Percentiles rank a stretch among this genome's conserved stretches.
Evolutionary conservation across 2,797 vertebrate genomes (phyloP).

Genomic region (Syndactyla subalaris): DNA sequence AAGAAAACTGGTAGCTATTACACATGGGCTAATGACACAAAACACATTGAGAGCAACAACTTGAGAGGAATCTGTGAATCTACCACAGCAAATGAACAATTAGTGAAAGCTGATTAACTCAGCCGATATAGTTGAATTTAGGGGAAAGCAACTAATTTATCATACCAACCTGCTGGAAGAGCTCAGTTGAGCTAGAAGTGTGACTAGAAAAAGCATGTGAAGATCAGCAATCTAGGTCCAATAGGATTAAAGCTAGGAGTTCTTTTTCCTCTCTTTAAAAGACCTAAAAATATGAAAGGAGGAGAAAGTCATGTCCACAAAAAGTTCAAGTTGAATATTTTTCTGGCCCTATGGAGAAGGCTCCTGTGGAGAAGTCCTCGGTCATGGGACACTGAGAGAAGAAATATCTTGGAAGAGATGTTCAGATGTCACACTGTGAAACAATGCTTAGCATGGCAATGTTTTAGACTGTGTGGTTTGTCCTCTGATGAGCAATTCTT

Average conservation of each 20-base stretch:
- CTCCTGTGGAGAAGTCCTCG: background rate
- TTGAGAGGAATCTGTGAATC: background rate
- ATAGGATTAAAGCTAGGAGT: background rate
- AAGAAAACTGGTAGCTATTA: background rate
- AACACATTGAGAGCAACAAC: background rate
- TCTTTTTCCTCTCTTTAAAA: background rate
- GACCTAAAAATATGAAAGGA: background rate
- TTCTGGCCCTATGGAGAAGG: background rate
- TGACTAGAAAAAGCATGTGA: background rate
- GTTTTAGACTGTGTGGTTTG: slow-evolving; percentile 36
- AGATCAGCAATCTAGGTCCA: background rate
- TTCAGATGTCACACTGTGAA: slow-evolving; percentile 1
- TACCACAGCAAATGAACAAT: background rate
- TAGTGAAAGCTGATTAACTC: background rate
- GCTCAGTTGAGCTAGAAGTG: background rate
- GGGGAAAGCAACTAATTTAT: background rate
- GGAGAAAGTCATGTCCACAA: background rate
- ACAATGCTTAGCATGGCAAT: background rate
- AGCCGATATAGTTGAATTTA: background rate
- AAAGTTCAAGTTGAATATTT: background rate
- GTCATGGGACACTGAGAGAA: background rate
- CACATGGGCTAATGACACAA: background rate
- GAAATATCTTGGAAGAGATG: slow-evolving; percentile 22
- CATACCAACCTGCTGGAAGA: background rate
- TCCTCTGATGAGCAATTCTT: background rate